Evolutionary conservation across 2,113 vertebrate genomes (phyloP).

Genomic region (Cebus imitator): DNA sequence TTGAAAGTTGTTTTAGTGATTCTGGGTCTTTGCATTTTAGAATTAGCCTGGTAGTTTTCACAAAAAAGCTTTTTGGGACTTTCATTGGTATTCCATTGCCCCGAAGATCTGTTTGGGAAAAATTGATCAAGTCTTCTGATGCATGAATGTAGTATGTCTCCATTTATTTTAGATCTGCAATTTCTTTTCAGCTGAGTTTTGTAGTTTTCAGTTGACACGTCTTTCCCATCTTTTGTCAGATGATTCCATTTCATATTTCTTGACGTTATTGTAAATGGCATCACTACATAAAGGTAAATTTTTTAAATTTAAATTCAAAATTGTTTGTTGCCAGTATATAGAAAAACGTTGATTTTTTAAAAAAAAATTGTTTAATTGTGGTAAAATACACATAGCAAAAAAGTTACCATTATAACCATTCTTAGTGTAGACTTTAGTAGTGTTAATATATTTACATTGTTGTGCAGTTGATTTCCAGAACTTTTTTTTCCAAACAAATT

Average conservation of each 20-base stretch:
- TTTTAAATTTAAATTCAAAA: background rate
- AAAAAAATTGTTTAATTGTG: background rate
- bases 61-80: background rate
- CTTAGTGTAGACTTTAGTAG: background rate
- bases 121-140: background rate
- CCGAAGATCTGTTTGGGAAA: background rate
- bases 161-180: slow-evolving; percentile 12
- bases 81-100: background rate
- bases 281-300: background rate
- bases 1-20: background rate
- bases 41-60: background rate
- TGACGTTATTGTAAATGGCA: background rate
- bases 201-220: background rate
- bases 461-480: background rate
- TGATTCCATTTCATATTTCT: background rate
- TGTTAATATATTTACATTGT: background rate
- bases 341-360: background rate
- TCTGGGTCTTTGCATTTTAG: background rate
- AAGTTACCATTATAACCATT: background rate
- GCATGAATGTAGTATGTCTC: background rate
- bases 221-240: background rate
- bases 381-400: background rate
- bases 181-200: background rate
- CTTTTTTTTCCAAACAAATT: slow-evolving; percentile 34
- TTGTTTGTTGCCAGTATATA: background rate